Evolutionary conservation across 2,888 invertebrate genomes (phyloP), one percentile per base, ranked within the genome.

Genomic region (Microchrysa polita): DNA sequence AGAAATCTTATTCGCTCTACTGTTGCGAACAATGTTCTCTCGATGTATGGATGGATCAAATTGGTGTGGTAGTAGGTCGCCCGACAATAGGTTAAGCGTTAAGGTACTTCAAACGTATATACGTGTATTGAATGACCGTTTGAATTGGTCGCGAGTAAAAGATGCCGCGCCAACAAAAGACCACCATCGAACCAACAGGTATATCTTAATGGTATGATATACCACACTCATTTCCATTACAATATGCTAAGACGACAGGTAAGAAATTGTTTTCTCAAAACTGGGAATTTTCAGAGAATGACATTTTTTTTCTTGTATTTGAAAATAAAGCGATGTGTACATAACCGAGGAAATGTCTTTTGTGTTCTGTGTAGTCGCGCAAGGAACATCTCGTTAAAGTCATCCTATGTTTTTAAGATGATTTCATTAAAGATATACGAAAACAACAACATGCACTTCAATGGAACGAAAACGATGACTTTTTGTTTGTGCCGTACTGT

Each of bases 251-350:
- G 48, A 48, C 48, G 48, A 2, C 48, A 48, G 48, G 48, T 48
- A 48, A 48, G 48, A 48, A 48, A 48, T 48, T 48, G 48, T 48
- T 48, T 12, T 48, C 48, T n/a, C 48, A 48, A n/a, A 10, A n/a
- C 48, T 34, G 48, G 48, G 16, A 12, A 48, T n/a, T 48, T 34
- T 34, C 27, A 10, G 10, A 48, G 48, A 48, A 48, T 48, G 48
- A 48, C 48, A 48, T 4, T 5, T 34, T 34, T 7, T 5, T 34
- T 34, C 27, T 5, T 34, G 7, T 34, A 34, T 7, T 34, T 5
- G 27, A 34, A 34, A 34, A 34, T 34, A 34, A 7, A 34, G 27
- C 2, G 27, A 34, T 34, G 27, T 34, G 7, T 34, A 34, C 27
- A 34, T 34, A 34, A n/a, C n/a, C 27, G 7, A 7, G 27, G 27